These are phyloP conservation scores for Leuctra nigra DNA, from an alignment of 2,888 invertebrate genomes.

Conservation along the genomic window DNA sequence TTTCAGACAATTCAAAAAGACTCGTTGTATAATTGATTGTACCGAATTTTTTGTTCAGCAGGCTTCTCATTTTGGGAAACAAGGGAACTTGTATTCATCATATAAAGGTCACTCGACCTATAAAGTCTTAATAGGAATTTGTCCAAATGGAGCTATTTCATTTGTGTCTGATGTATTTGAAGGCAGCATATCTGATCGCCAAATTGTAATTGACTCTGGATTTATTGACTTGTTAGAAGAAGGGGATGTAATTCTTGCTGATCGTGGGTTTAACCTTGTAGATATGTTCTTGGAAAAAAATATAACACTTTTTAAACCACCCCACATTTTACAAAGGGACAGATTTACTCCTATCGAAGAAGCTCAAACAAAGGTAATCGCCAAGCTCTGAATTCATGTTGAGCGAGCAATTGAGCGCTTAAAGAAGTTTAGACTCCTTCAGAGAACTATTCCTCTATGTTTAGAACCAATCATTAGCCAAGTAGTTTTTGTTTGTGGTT, in stretches of 20 bases:
- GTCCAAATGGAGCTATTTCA: not conserved
- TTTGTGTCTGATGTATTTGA: conserved; percentile 5
- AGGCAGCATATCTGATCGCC: conserved; percentile 4
- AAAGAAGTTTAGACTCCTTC: not conserved
- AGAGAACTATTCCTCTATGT: not conserved
- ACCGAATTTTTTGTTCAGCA: conserved; percentile 9
- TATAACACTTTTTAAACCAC: not conserved
- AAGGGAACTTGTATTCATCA: conserved; percentile 1
- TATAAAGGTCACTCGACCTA: not conserved
- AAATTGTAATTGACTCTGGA: conserved; percentile 3
- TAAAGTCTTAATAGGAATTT: not conserved
- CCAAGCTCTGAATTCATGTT: not conserved
- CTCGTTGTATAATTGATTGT: conserved; percentile 6
- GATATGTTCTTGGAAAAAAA: not conserved
- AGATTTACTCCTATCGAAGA: not conserved
- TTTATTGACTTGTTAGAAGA: not conserved
- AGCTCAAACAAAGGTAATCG: not conserved
- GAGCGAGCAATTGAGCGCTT: not conserved
- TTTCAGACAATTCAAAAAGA: conserved; percentile 1
- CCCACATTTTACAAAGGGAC: not conserved
- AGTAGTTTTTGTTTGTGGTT: not conserved
- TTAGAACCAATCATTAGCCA: not conserved
- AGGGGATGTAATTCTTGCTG: conserved; percentile 4
- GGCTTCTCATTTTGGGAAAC: not conserved
- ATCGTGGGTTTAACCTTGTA: conserved; percentile 4